phyloP scores from a whole-genome alignment of 1,140 invertebrate genomes.

The Pachyrhynchus sulphureomaculatus region DNA sequence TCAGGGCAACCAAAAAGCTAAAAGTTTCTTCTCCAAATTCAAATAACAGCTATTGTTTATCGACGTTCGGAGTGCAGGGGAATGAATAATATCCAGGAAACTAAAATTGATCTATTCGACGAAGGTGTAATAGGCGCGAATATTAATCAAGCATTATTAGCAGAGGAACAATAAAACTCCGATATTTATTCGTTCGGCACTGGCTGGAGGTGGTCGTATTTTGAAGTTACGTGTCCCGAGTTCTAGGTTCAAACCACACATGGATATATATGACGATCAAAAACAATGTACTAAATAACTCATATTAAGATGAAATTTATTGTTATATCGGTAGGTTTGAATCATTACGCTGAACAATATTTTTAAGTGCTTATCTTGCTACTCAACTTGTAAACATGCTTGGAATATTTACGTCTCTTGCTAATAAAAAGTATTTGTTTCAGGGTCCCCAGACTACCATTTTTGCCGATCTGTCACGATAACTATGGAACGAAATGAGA shows the following conservation, averaged over 20 bases:
- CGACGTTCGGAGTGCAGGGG: constrained; percentile 4
- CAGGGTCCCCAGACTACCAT: too few relatives aligned
- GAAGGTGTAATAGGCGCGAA: constrained; percentile 14
- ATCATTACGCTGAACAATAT: too few relatives aligned
- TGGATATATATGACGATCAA: constrained; percentile 2
- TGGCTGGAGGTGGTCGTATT: constrained; percentile 9
- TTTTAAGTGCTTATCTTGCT: too few relatives aligned
- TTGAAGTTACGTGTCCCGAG: constrained; percentile 4
- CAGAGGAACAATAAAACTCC: constrained; percentile 28
- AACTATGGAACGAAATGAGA: too few relatives aligned
- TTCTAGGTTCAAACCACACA: constrained; percentile 4
- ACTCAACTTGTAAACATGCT: too few relatives aligned
- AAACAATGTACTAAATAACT: constrained; percentile 27
- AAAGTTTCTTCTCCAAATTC: constrained; percentile 6
- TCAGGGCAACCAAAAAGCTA: background rate
- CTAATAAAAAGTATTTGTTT: too few relatives aligned
- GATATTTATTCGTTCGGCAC: constrained; percentile 17
- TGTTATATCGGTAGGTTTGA: constrained; percentile 2
- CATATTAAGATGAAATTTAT: constrained; percentile 15
- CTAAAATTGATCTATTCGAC: constrained; percentile 19
- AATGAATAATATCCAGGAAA: constrained; percentile 15
- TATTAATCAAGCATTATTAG: constrained; percentile 28
- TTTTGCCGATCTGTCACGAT: too few relatives aligned
- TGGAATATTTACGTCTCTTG: too few relatives aligned
- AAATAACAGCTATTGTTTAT: constrained; percentile 11